Evolutionary conservation across 2,113 vertebrate species (phyloP), one percentile per base, ranked within the genome.

Genomic region (Elanus axillaris): DNA sequence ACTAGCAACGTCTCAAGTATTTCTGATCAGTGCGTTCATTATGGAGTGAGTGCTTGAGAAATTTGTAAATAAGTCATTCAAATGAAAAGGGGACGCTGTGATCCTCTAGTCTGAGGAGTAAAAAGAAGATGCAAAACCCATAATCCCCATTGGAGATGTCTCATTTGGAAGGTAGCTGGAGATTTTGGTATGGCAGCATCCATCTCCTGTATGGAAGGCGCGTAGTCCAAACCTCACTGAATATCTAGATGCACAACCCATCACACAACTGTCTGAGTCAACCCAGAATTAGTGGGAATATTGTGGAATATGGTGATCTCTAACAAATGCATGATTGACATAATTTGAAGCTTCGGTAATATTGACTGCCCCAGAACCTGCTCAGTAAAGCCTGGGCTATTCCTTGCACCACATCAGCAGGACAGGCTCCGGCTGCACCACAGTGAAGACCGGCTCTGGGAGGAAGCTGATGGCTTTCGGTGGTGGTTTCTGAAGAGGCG

Each of bases 21-120:
- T 94, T 93, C 87, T 90, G 87, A 86, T 88, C 94, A 62, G 31
- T 74, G 67, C 76, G 40, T 71, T 85, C 59, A 29, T 94, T 96
- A 47, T 3, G 4, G 74, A 45, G 31, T 0, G 0, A 84, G 45
- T 27, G 21, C 64, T 47, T 74, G 58, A 42, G 79, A 69, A 82
- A 50, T 60, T 75, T 0, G 0, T 71, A 82, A 75, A 81, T n/a
- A 50, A 78, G 76, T 68, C 17, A 43, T n/a, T 90, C 52, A 74
- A 92, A 92, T 50, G 36, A 72, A 64, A 89, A 84, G 64, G 31
- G 20, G 10, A 67, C 40, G 34, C 25, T 90, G 56, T 36, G 27
- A 14, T 67, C 34, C 66, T 68, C 60, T 26, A 26, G 52, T 47
- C 56, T 60, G 56, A 53, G 12, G 34, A 53, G 9, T 42, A 52